A percentile compares a stretch with the other conserved stretches of the same genome.
Conservation (phyloP, 1,140 invertebrate genomes). For the Eriocheir sinensis region DNA sequence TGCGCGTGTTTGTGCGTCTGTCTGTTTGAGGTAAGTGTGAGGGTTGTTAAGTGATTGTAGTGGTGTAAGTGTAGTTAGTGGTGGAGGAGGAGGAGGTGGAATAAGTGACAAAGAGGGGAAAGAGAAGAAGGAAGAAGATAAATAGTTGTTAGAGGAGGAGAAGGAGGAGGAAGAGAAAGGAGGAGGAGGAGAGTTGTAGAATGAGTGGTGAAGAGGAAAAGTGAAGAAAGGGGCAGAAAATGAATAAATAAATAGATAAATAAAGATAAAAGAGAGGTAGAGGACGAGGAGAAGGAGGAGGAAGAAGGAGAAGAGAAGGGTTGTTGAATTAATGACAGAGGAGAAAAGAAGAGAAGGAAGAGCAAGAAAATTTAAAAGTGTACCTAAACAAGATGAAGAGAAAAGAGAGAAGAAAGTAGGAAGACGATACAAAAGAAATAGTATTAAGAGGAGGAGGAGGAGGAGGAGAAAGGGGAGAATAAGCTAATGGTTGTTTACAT, state of each 20-base stretch:
- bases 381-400: too few species aligned
- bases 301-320: neutral
- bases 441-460: too few species aligned
- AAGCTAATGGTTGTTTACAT: too few species aligned
- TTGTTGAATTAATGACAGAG: neutral
- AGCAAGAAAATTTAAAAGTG: neutral
- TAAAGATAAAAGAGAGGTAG: neutral
- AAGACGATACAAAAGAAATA: too few species aligned
- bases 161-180: neutral
- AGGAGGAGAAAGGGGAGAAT: too few species aligned
- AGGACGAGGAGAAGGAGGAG: neutral
- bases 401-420: too few species aligned
- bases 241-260: neutral
- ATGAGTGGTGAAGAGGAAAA: neutral
- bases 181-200: neutral
- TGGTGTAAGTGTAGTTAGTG: neutral
- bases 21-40: neutral
- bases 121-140: too few species aligned
- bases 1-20: neutral
- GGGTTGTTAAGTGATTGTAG: neutral
- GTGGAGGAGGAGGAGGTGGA: neutral
- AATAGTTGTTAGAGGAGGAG: too few species aligned
- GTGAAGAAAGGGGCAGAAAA: neutral
- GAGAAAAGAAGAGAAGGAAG: neutral
- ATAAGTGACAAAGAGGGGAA: too few species aligned